Conservation (phyloP, 2,797 vertebrate species). For the Coreius guichenoti region DNA sequence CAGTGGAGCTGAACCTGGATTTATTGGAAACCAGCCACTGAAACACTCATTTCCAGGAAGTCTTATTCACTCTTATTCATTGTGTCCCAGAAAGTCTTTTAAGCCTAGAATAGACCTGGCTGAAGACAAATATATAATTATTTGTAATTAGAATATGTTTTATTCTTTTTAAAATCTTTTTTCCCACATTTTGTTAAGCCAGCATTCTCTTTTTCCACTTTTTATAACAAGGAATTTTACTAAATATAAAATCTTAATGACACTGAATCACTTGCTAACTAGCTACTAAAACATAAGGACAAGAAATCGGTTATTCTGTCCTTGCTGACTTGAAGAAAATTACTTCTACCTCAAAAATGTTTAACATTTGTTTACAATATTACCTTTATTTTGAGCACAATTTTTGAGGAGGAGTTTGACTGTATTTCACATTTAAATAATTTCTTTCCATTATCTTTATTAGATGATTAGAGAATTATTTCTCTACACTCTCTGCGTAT, state of each 20-base stretch:
- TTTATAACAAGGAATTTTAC: not conserved
- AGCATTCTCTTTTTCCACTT: slow-evolving; percentile 29
- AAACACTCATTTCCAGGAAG: slow-evolving; percentile 60
- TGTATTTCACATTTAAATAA: slow-evolving; percentile 1
- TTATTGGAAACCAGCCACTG: slow-evolving; percentile 58
- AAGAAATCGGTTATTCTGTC: not conserved
- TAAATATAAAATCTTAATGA: not conserved
- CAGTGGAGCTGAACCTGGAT: not conserved
- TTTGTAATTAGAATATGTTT: slow-evolving; percentile 60
- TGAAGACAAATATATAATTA: slow-evolving; percentile 62
- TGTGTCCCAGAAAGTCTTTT: slow-evolving; percentile 61
- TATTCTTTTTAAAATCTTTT: slow-evolving; percentile 64
- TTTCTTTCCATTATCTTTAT: not conserved
- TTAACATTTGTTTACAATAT: slow-evolving; percentile 2
- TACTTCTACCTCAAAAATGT: not conserved
- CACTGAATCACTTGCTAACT: slow-evolving; percentile 20
- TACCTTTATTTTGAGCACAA: not conserved
- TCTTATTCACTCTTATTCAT: slow-evolving; percentile 58
- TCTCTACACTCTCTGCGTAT: not conserved
- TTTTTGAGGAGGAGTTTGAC: not conserved
- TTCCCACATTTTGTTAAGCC: not conserved
- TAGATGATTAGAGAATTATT: not conserved
- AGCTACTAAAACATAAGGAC: not conserved
- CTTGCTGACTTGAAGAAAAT: not conserved
- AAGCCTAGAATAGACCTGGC: slow-evolving; percentile 52